Base-by-base conservation (phyloP, 1,140 invertebrate genomes). In the Aleiodes sp. region DNA sequence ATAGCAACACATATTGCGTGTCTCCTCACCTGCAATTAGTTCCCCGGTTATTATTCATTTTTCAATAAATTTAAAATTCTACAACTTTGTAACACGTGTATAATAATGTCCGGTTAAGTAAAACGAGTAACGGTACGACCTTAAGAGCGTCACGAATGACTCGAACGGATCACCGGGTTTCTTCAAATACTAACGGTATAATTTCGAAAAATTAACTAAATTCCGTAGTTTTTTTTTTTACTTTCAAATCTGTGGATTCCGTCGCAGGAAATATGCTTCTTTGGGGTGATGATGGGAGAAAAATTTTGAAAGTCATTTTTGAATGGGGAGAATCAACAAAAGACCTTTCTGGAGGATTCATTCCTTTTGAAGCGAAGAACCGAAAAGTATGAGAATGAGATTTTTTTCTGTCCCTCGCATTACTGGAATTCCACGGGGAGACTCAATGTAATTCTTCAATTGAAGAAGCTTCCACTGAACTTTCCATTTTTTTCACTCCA, bases 1-100 rank as follows among this genome's bases (percentile, higher is more conserved):
- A 81, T 62, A 56, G 80, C 72, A 56, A 85, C 61, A 68, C 77
- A 29, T 24, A 2, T 6, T 1, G 28, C 28, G 12, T 59, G 56
- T 14, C 56, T 59, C 28, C 28, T 12, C n/a, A n/a, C 29, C 56
- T 59, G 28, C 7, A 31, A 52, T 52, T 24, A 21, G 26, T 24
- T 52, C 26, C 10, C 16, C 16, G n/a, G n/a, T n/a, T n/a, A n/a
- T n/a, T n/a, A n/a, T n/a, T 35, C 31, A 35, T 35, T 6, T 35
- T 35, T 35, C 31, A 35, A 35, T 35, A 35, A 35, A 6, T 4
- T 35, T 35, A 35, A 35, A 35, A 35, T 6, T 35, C n/a, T 41
- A 6, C n/a, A 8, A 39, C 35, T 33, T 59, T 60, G 35, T 26
- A 46, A 43, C 26, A 43, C 26, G 28, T 63, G 67, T 26, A 35